These are phyloP conservation scores for Rousettus leschenaultii DNA, from an alignment of 2,113 vertebrate species.

Conservation along the genomic window DNA sequence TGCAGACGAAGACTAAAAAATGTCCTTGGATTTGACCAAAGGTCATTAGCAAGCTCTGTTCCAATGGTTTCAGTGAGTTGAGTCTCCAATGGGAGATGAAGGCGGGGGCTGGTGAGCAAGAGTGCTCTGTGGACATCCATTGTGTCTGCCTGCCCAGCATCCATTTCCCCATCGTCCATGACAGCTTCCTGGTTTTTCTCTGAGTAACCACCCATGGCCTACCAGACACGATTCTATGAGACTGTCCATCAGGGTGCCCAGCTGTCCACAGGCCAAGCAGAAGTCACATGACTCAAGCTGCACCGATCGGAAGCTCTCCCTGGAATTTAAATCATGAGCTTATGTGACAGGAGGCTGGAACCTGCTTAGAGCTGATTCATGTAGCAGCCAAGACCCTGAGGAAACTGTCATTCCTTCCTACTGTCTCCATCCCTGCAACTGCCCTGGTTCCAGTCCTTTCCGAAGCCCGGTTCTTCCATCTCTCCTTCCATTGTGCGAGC, in stretches of 20 bases:
- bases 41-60: neutral
- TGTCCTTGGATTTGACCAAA: neutral
- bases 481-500: neutral
- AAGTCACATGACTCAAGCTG: neutral
- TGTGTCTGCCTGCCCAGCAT: neutral
- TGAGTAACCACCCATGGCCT: slow-evolving; percentile 16
- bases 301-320: slow-evolving; percentile 39
- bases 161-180: neutral
- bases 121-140: neutral
- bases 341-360: neutral
- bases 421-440: neutral
- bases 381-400: neutral
- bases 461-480: neutral
- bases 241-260: slow-evolving; percentile 2
- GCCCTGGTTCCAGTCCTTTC: neutral
- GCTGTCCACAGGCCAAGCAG: slow-evolving; percentile 20
- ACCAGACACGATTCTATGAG: neutral
- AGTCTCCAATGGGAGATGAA: neutral
- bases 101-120: neutral
- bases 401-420: neutral
- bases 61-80: neutral
- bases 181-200: neutral
- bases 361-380: neutral
- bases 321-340: slow-evolving; percentile 26
- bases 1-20: neutral